A percentile compares a stretch with the other conserved stretches of the same genome.
phyloP scores from a whole-genome alignment of 2,113 vertebrate genomes.

The Trinectes maculatus region DNA sequence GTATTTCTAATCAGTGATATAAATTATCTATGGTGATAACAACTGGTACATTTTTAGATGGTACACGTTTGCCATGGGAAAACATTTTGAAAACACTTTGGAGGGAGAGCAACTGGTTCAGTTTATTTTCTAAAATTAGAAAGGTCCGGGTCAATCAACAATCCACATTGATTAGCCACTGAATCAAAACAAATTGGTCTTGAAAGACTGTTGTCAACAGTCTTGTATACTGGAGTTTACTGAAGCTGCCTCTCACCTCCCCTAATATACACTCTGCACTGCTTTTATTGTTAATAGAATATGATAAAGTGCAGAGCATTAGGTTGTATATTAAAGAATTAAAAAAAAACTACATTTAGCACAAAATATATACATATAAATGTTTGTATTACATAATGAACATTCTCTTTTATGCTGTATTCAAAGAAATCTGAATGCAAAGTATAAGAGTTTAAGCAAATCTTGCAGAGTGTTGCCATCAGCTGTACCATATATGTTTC shows the following conservation, averaged over 20 bases:
- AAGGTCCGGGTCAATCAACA: conserved; percentile 3
- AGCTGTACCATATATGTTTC: conserved; percentile 36
- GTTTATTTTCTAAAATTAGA: conserved; percentile 20
- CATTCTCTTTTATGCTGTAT: background rate
- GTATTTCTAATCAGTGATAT: no score
- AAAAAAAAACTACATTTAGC: background rate
- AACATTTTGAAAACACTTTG: no score
- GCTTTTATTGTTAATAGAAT: background rate
- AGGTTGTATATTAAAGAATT: no score
- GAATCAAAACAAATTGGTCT: conserved; percentile 26
- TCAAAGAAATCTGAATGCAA: background rate
- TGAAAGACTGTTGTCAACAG: background rate
- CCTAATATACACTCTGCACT: conserved; percentile 21
- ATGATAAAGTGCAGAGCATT: background rate
- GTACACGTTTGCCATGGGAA: no score
- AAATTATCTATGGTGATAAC: no score
- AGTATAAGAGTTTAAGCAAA: conserved; percentile 3
- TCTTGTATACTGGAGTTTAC: no score
- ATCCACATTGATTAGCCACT: conserved; percentile 1
- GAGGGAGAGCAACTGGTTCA: background rate
- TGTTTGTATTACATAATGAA: conserved; percentile 1
- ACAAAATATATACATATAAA: no score
- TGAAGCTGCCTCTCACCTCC: no score
- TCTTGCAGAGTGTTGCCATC: background rate
- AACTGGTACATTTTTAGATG: no score